Evolutionary conservation across 2,888 invertebrate species (phyloP), one percentile per base, ranked within the genome.

Genomic region (Ethmia dodecea): DNA sequence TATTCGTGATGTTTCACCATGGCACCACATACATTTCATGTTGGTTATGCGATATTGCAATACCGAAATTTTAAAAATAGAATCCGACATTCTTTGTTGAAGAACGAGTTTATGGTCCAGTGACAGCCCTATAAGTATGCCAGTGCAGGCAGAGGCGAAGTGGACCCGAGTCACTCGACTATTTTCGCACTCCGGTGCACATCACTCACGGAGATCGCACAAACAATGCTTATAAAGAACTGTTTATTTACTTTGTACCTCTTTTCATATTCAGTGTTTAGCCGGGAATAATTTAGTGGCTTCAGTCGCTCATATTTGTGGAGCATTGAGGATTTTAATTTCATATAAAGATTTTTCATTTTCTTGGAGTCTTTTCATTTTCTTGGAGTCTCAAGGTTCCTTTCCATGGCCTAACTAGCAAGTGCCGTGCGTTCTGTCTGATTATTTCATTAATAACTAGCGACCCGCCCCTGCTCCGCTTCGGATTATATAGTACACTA

Each of bases 181-280:
- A 8, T 57, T 67, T 67, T 62, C 54, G 62, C 67, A 65, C 51
- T 59, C 55, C 56, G 46, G 40, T 60, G 63, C 56, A 62, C 63
- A 59, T 60, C 60, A 58, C 60, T 47, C 48, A 45, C 51, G 43
- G 49, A 52, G 50, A 52, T 60, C 54, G 55, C 6, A n/a, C 22
- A 9, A 12, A 22, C 12, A n/a, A 13, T 30, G 13, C 13, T n/a
- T 22, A 22, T n/a, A 22, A 22, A 22, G n/a, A n/a, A 22, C 9
- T 22, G 22, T 30, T 30, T 30, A 15, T 30, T 30, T 15, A 16
- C 13, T 28, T 28, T 28, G 10, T 28, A 12, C 13, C 22, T n/a
- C n/a, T 22, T 22, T 22, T 22, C 8, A n/a, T 8, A n/a, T 9
- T 22, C 22, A 8, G 9, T 22, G n/a, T 8, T 22, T 22, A 22